These are phyloP conservation scores for Platyscapa corneri DNA, from an alignment of 1,140 invertebrate genomes.

Conservation along the genomic window DNA sequence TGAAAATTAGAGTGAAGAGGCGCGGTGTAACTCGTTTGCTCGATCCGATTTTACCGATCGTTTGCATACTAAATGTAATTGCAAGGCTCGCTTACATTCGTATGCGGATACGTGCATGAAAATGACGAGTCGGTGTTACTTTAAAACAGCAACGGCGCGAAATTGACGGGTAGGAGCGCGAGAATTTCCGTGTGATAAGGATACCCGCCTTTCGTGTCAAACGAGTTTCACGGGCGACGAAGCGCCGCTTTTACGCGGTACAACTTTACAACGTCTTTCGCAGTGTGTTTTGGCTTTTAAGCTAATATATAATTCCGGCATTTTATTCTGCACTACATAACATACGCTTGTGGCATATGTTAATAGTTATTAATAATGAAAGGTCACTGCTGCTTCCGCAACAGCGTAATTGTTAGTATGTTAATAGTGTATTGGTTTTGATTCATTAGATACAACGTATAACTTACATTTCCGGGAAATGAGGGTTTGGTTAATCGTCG, in stretches of 20 bases:
- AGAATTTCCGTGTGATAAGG: slow-evolving; percentile 44
- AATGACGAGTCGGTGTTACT: slow-evolving; percentile 49
- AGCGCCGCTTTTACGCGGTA: not conserved
- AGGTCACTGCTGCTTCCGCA: too few species aligned
- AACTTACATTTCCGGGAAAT: too few species aligned
- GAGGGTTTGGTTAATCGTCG: too few species aligned
- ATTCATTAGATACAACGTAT: too few species aligned
- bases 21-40: not conserved
- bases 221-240: slow-evolving; percentile 3
- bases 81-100: slow-evolving; percentile 29
- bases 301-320: too few species aligned
- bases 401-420: too few species aligned
- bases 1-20: not conserved
- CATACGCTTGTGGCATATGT: too few species aligned
- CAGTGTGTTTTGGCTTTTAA: not conserved
- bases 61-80: slow-evolving; percentile 57
- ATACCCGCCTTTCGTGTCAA: not conserved
- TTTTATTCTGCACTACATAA: too few species aligned
- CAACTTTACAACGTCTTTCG: not conserved
- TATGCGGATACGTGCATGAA: slow-evolving; percentile 37
- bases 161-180: slow-evolving; percentile 40
- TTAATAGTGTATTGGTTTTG: too few species aligned
- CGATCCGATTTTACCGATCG: slow-evolving; percentile 52
- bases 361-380: too few species aligned
- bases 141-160: slow-evolving; percentile 28